Percentiles rank a stretch among this genome's conserved stretches.
Evolutionary conservation across 2,113 vertebrate species (phyloP).

Genomic region (Pleuronectes platessa): DNA sequence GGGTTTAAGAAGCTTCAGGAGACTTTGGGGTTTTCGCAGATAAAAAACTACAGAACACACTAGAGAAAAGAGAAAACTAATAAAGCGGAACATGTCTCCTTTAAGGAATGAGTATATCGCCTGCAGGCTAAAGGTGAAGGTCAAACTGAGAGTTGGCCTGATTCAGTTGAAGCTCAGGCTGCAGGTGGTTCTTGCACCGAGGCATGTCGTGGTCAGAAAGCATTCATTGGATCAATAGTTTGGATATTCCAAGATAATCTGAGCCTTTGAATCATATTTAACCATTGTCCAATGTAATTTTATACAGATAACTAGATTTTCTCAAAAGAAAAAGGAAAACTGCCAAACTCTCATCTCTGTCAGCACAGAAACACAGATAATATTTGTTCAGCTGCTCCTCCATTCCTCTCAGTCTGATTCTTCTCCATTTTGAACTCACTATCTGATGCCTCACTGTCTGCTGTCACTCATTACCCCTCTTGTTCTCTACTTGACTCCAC

Average conservation of each 20-base stretch:
- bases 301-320: not conserved
- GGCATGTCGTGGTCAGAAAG: conserved; percentile 3
- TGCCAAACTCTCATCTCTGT: not conserved
- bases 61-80: too few relatives aligned
- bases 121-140: not conserved
- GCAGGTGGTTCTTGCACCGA: not conserved
- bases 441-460: not conserved
- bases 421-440: not conserved
- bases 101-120: not conserved
- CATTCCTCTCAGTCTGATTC: not conserved
- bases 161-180: conserved; percentile 2
- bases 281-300: not conserved
- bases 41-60: too few relatives aligned
- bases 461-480: conserved; percentile 17
- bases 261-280: not conserved
- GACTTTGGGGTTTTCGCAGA: too few relatives aligned
- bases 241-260: not conserved
- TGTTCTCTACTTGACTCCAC: conserved; percentile 2
- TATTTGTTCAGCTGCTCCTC: not conserved
- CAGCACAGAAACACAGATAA: not conserved
- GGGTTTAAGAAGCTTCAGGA: too few relatives aligned
- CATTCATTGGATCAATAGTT: not conserved
- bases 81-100: too few relatives aligned
- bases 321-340: not conserved
- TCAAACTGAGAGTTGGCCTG: not conserved